These are phyloP conservation scores for Leucophenga maculata DNA, from an alignment of 2,888 invertebrate species.

Conservation along the genomic window DNA sequence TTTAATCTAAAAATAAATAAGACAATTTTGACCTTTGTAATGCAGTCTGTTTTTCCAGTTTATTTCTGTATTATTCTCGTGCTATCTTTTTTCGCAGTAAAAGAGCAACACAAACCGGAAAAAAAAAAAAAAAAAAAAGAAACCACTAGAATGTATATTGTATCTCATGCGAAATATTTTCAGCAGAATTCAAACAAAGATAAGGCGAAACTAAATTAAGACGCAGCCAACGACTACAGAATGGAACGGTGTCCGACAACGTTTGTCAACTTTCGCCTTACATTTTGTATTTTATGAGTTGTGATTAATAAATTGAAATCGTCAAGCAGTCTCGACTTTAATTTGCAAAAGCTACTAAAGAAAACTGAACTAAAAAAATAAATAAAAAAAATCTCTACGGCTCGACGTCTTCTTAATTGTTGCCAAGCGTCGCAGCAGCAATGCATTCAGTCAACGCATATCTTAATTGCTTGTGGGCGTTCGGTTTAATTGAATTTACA, in stretches of 20 bases:
- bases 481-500: no score
- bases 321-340: constrained; percentile 23
- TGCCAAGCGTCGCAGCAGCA: no score
- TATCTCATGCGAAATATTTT: constrained; percentile 1
- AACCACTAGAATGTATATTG: background rate
- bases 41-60: background rate
- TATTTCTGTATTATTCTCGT: background rate
- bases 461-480: no score
- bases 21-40: no score
- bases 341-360: constrained; percentile 10
- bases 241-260: no score
- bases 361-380: background rate
- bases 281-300: background rate
- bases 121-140: background rate
- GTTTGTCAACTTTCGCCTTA: no score
- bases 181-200: constrained; percentile 24
- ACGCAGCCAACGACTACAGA: background rate
- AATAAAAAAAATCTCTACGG: background rate
- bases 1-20: no score
- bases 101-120: background rate
- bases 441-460: no score
- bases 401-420: no score
- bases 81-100: background rate
- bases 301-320: constrained; percentile 17
- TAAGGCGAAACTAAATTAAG: constrained; percentile 17